Conservation (phyloP, 1,140 invertebrate species). For the Drosophila teissieri region DNA sequence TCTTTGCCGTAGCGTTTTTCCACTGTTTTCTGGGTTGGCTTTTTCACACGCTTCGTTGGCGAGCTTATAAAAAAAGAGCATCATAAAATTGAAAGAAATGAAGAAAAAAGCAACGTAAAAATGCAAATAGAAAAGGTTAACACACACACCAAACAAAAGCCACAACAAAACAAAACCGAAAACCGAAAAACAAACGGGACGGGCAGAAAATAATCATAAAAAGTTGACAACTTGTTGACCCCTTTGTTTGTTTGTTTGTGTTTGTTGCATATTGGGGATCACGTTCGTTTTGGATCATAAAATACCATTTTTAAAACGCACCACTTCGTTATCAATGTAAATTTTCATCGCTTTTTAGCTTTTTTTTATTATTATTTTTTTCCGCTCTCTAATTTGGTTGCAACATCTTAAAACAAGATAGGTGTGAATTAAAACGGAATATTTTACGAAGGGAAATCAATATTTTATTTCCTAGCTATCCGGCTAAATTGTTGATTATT, state of each 20-base stretch:
- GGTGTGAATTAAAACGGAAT: slow-evolving; percentile 4
- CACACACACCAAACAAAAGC: slow-evolving; percentile 16
- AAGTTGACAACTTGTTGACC: slow-evolving; percentile 59
- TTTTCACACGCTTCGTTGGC: slow-evolving; percentile 40
- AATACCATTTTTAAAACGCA: slow-evolving; percentile 20
- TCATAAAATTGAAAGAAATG: slow-evolving; percentile 35
- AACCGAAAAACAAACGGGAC: too few relatives aligned
- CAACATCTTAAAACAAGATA: background rate
- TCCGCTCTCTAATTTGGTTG: slow-evolving; percentile 12
- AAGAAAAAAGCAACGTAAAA: slow-evolving; percentile 30
- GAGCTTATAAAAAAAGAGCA: slow-evolving; percentile 21
- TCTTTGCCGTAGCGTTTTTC: slow-evolving; percentile 13
- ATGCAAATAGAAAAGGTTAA: slow-evolving; percentile 41
- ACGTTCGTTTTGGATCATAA: slow-evolving; percentile 45
- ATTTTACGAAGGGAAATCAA: slow-evolving; percentile 5
- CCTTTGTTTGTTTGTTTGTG: slow-evolving; percentile 21
- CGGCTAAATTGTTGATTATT: background rate
- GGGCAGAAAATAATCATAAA: slow-evolving; percentile 31
- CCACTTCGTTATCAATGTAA: slow-evolving; percentile 32
- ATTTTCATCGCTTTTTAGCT: background rate
- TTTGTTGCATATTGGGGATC: slow-evolving; percentile 34
- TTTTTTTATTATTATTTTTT: background rate
- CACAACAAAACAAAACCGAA: slow-evolving; percentile 13
- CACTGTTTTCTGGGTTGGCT: slow-evolving; percentile 26
- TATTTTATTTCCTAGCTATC: slow-evolving; percentile 1